Evolutionary conservation across 2,888 invertebrate genomes (phyloP).

Genomic region (Eumacrocentrus americanus): DNA sequence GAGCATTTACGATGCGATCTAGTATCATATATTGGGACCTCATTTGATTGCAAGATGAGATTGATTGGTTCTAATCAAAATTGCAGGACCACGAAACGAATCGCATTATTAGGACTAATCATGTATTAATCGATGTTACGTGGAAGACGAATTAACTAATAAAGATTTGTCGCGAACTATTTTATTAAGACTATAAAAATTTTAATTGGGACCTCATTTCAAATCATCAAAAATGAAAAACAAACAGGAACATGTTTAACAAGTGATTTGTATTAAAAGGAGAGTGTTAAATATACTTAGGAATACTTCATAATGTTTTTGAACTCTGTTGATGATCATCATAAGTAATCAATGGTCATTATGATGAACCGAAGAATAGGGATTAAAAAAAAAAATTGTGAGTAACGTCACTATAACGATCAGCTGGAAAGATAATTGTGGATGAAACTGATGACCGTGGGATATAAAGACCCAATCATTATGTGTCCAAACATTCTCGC

Average conservation of each 20-base stretch:
- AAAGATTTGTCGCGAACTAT: not conserved
- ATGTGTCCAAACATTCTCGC: not conserved
- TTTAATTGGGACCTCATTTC: not conserved
- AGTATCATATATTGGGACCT: slow-evolving; percentile 49
- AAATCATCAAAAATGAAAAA: not conserved
- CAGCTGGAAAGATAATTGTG: not conserved
- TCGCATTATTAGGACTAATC: not conserved
- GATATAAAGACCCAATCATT: not conserved
- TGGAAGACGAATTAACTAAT: not conserved
- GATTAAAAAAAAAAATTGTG: slow-evolving; percentile 1
- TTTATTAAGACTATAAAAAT: not conserved
- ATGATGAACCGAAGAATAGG: too few relatives aligned
- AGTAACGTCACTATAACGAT: not conserved
- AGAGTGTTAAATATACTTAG: not conserved
- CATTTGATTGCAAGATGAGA: slow-evolving; percentile 43
- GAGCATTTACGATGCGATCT: slow-evolving; percentile 54
- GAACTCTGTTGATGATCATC: not conserved
- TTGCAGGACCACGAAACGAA: not conserved
- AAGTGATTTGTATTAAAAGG: too few relatives aligned
- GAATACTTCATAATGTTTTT: not conserved
- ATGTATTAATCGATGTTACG: not conserved
- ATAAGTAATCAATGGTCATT: not conserved
- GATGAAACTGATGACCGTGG: slow-evolving; percentile 13
- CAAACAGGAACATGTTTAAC: not conserved
- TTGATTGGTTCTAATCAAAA: slow-evolving; percentile 51